phyloP scores from a whole-genome alignment of 2,888 invertebrate species.

The Dryocosmus kuriphilus region DNA sequence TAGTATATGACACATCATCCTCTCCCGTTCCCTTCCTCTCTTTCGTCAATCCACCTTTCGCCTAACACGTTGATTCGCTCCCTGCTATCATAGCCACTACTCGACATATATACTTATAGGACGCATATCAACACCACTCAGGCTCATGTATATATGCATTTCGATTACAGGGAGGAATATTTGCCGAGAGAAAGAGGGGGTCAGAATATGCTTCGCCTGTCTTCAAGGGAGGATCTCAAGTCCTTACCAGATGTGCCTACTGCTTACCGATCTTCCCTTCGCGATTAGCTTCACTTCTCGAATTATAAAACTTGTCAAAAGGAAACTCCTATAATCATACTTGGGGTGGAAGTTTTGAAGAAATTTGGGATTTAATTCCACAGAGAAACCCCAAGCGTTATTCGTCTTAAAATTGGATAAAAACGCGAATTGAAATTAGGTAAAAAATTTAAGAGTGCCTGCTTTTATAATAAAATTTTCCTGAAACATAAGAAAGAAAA shows the following conservation, averaged over 20 bases:
- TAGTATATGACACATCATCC: conserved; percentile 56
- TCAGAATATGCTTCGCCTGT: conserved; percentile 35
- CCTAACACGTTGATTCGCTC: conserved; percentile 52
- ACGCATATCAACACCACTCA: conserved; percentile 61
- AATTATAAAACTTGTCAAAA: neutral
- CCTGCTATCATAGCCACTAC: conserved; percentile 41
- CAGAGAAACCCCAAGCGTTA: no score
- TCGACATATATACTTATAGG: conserved; percentile 44
- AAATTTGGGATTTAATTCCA: no score
- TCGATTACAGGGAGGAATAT: conserved; percentile 65
- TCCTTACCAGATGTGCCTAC: conserved; percentile 19
- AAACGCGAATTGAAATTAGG: no score
- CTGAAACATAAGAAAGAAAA: no score
- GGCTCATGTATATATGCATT: conserved; percentile 70
- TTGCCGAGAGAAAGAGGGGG: conserved; percentile 48
- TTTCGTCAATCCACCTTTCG: conserved; percentile 45
- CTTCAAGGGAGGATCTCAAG: conserved; percentile 28
- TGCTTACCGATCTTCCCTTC: neutral
- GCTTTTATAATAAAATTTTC: no score
- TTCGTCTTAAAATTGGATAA: no score
- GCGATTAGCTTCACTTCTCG: neutral
- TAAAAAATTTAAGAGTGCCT: no score
- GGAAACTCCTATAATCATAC: neutral
- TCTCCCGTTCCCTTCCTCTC: conserved; percentile 43
- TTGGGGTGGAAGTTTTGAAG: no score